Base-by-base conservation (phyloP, 1,140 invertebrate species). In the Eriosoma lanigerum region DNA sequence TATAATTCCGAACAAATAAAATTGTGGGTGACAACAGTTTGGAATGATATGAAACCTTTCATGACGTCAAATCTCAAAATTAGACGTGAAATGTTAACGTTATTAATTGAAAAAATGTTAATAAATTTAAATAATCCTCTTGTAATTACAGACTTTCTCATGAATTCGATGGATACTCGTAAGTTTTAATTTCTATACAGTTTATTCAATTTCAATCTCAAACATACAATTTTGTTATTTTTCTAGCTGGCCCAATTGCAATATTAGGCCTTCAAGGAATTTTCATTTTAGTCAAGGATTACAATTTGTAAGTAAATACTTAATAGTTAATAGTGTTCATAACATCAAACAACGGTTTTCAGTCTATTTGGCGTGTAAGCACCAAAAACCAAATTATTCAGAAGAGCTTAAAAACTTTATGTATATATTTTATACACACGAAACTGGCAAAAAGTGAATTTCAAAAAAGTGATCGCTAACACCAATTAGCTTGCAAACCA, bases 101-200 rank as follows among this genome's bases (percentile, higher is more conserved):
- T 81, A 6, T 54, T 82, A 26, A 81, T 81, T 38, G 81, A 82
- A 62, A 80, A 80, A 54, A 56, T 82, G 29, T 24, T 76, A 32
- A n/a, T 58, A 9, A 19, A 82, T 56, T 80, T 98, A 81, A 89
- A 91, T 24, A 92, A 92, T 84, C 95, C 96, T 10, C 87, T 96
- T 60, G 86, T 93, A 50, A 87, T 97, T 82, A 95, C 94, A n/a
- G 96, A 98, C 85, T 97, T 96, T 86, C 88, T 98, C 9, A 94
- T 96, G 88, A 91, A 95, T 84, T 94, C 94, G 15, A 91, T 97
- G 78, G 92, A 96, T 84, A 88, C 91, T 56, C 93, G 92, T 93
- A 85, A 85, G 85, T 84, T 75, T 64, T 32, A 75, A 24, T 73
- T 80, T 29, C 48, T 80, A 82, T 81, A 62, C 44, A 64, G 15